Percentiles rank a stretch among this genome's conserved stretches.
Evolutionary conservation across 2,888 invertebrate genomes (phyloP).

Genomic region (Carabus problematicus): DNA sequence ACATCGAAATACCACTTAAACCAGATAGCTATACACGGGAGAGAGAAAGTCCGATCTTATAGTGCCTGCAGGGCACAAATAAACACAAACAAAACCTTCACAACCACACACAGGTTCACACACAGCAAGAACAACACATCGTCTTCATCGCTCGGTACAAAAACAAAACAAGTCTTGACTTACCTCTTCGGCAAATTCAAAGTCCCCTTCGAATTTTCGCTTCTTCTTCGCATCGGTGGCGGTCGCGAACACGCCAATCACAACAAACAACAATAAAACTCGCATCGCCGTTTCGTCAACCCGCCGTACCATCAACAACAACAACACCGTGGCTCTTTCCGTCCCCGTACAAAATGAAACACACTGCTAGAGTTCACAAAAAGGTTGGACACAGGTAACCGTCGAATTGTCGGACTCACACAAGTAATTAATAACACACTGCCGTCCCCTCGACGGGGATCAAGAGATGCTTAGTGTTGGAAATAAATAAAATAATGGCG

Average conservation of each 20-base stretch:
- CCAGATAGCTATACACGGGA: too few species aligned
- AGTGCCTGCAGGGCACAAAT: too few species aligned
- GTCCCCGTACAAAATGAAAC: too few species aligned
- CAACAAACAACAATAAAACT: conserved; percentile 60
- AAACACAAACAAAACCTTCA: too few species aligned
- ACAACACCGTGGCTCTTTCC: too few species aligned
- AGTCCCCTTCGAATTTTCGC: conserved; percentile 78
- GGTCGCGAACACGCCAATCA: conserved; percentile 56
- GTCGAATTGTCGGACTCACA: conserved; percentile 13
- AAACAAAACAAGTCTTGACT: conserved; percentile 48
- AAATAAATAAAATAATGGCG: conserved; percentile 25
- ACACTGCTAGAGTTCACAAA: neutral
- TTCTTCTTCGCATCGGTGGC: conserved; percentile 65
- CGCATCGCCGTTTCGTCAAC: conserved; percentile 53
- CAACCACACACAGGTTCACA: too few species aligned
- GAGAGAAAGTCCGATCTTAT: too few species aligned
- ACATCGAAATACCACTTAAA: too few species aligned
- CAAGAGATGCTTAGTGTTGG: neutral
- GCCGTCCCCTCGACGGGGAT: neutral
- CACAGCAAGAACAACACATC: neutral
- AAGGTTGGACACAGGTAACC: conserved; percentile 1
- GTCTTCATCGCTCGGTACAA: neutral
- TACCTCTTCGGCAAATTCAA: conserved; percentile 82
- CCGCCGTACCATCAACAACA: conserved; percentile 5
- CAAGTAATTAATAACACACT: conserved; percentile 11